phyloP scores from a whole-genome alignment of 2,888 invertebrate genomes.

The Ditylenchus weischeri region DNA sequence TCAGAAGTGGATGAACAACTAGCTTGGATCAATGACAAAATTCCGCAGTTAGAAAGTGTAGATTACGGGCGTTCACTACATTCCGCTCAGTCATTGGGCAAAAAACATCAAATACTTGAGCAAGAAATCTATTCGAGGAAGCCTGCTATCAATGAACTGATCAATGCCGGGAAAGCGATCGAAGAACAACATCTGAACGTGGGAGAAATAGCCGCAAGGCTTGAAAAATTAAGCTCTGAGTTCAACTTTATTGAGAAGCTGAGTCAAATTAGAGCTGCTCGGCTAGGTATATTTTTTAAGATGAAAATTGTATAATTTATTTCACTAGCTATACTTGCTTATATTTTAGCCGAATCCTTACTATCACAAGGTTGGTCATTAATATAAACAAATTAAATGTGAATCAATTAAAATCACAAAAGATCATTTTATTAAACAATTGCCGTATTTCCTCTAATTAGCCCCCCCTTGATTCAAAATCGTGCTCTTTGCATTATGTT shows the following conservation, averaged over 20 bases:
- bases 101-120: conserved; percentile 87
- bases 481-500: no score
- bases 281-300: conserved; percentile 13
- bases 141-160: conserved; percentile 42
- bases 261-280: conserved; percentile 28
- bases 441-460: no score
- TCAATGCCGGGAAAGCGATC: conserved; percentile 26
- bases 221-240: conserved; percentile 66
- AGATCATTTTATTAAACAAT: no score
- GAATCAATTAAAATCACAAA: no score
- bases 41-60: conserved; percentile 81
- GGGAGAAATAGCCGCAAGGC: conserved; percentile 70
- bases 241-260: conserved; percentile 19
- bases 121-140: conserved; percentile 62
- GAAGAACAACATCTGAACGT: conserved; percentile 72
- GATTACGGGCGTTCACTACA: conserved; percentile 74
- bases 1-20: conserved; percentile 88
- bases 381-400: no score
- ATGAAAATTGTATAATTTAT: no score
- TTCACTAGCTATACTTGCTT: no score
- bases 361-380: no score
- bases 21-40: conserved; percentile 86
- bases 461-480: no score
- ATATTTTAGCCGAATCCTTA: conserved; percentile 61
- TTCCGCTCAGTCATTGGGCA: conserved; percentile 82